Percentiles rank a stretch among this genome's conserved stretches.
These are phyloP conservation scores for Pantherophis vulpinus DNA, from an alignment of 2,797 vertebrate species.

Conservation along the genomic window DNA sequence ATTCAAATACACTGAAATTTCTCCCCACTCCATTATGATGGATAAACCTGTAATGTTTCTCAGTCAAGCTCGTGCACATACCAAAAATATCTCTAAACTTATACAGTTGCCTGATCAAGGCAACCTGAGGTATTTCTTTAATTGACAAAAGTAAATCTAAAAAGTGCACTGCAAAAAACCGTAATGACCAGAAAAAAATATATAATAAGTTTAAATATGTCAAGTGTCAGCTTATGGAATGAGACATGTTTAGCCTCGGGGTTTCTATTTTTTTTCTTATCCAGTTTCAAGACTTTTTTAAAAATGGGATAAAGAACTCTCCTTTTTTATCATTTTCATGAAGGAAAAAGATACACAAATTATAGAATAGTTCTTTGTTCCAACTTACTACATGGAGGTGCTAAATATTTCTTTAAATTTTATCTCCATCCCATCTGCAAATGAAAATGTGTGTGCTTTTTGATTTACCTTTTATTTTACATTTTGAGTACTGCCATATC, in stretches of 20 bases:
- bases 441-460: neutral
- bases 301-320: neutral
- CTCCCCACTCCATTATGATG: neutral
- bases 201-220: conserved; percentile 11
- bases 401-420: neutral
- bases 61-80: conserved; percentile 21
- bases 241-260: conserved; percentile 9
- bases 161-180: conserved; percentile 22
- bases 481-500: neutral
- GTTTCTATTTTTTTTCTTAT: neutral
- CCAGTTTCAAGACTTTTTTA: neutral
- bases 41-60: neutral
- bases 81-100: conserved; percentile 26
- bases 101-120: conserved; percentile 16
- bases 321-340: neutral
- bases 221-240: conserved; percentile 20
- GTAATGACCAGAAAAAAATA: neutral
- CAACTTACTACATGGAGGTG: neutral
- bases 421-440: rapidly evolving
- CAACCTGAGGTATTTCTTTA: conserved; percentile 29
- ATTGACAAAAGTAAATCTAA: conserved; percentile 5
- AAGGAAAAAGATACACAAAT: neutral
- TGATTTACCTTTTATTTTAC: neutral
- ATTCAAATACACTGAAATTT: neutral
- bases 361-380: neutral